Evolutionary conservation across 1,140 invertebrate species (phyloP).

Genomic region (Sweltsa coloradensis): DNA sequence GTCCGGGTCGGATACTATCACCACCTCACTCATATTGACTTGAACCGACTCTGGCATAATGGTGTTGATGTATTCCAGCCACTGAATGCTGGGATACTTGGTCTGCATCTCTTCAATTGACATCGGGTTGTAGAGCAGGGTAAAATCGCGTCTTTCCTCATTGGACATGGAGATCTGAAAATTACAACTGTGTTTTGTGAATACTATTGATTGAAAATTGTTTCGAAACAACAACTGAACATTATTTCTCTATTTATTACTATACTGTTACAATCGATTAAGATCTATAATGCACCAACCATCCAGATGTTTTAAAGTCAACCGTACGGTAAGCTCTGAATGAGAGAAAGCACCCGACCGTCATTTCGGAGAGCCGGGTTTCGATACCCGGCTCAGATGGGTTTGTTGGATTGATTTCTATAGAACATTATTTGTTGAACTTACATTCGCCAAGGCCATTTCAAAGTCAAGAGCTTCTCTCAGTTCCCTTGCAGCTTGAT

Average conservation of each 20-base stretch:
- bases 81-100: slow-evolving; percentile 62
- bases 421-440: too few relatives aligned
- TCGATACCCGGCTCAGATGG: not conserved
- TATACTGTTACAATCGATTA: too few relatives aligned
- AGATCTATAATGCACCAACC: too few relatives aligned
- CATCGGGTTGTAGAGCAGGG: slow-evolving; percentile 84
- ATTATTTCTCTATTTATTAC: too few relatives aligned
- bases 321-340: not conserved
- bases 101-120: slow-evolving; percentile 58
- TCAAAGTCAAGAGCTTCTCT: slow-evolving; percentile 81
- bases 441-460: slow-evolving; percentile 84
- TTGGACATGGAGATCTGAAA: slow-evolving; percentile 73
- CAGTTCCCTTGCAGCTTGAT: slow-evolving; percentile 58
- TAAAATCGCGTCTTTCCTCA: slow-evolving; percentile 83
- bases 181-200: too few relatives aligned
- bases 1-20: slow-evolving; percentile 68
- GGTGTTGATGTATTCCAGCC: slow-evolving; percentile 69
- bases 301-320: too few relatives aligned
- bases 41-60: slow-evolving; percentile 45
- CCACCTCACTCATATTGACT: slow-evolving; percentile 54
- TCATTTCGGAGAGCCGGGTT: not conserved
- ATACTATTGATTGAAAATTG: too few relatives aligned
- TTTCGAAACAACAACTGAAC: too few relatives aligned
- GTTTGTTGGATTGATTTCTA: too few relatives aligned
- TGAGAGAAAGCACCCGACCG: not conserved